These are phyloP conservation scores for Pseudococcus longispinus DNA, from an alignment of 2,888 invertebrate genomes.

Conservation along the genomic window DNA sequence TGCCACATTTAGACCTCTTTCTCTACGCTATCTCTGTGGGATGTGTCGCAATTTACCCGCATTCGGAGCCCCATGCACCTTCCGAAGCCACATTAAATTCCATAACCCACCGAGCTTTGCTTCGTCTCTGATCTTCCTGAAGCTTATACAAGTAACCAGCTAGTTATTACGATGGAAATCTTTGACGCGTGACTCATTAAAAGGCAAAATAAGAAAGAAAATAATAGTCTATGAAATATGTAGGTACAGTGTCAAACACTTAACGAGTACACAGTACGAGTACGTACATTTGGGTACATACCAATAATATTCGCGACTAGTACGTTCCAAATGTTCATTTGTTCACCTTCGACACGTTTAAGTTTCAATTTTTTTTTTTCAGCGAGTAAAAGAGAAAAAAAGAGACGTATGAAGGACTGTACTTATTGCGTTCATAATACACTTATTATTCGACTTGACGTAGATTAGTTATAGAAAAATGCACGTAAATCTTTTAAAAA, in stretches of 20 bases:
- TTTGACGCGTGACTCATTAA: conserved; percentile 24
- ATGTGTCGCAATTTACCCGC: too few relatives aligned
- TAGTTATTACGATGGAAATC: background rate
- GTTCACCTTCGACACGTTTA: conserved; percentile 14
- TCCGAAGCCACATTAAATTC: too few relatives aligned
- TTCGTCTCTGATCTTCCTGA: too few relatives aligned
- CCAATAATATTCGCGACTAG: conserved; percentile 16
- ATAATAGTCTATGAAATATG: background rate
- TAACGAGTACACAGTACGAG: conserved; percentile 22
- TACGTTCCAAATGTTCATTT: conserved; percentile 13
- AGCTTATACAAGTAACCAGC: too few relatives aligned
- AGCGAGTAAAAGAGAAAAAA: background rate
- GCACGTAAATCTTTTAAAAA: background rate
- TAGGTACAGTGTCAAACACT: conserved; percentile 27
- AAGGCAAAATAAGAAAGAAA: background rate
- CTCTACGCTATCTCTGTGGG: too few relatives aligned
- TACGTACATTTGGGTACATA: conserved; percentile 21
- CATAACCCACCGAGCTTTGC: too few relatives aligned
- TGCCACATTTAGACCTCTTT: too few relatives aligned
- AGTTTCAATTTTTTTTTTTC: background rate
- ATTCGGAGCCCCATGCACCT: too few relatives aligned
- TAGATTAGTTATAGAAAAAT: background rate
- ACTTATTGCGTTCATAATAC: background rate
- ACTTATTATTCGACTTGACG: conserved; percentile 9
- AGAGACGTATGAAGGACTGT: conserved; percentile 2